Conservation (phyloP, 2,888 invertebrate genomes). For the Gastrophysa polygoni region DNA sequence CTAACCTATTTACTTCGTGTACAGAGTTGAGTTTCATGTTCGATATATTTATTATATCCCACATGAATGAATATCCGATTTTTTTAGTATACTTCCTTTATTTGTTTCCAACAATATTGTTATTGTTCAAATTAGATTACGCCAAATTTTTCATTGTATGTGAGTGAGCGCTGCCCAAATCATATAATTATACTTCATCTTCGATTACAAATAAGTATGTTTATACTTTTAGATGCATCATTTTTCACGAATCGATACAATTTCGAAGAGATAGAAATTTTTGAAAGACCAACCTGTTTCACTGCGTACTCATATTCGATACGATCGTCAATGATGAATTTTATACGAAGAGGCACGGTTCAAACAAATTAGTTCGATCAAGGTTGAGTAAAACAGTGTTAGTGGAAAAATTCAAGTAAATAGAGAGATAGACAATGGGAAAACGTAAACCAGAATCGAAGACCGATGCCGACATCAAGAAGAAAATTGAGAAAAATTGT, state of each 20-base stretch:
- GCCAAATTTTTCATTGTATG: too few species aligned
- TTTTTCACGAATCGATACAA: neutral
- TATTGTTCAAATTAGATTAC: too few species aligned
- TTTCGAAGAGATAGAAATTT: neutral
- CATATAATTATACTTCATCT: neutral
- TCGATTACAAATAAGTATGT: neutral
- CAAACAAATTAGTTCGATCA: neutral
- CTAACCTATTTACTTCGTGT: too few species aligned
- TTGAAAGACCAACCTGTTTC: neutral
- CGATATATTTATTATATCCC: too few species aligned
- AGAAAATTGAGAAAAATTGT: neutral
- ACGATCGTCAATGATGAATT: neutral
- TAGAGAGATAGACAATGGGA: conserved; percentile 11
- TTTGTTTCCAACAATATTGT: too few species aligned
- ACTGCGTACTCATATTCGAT: neutral
- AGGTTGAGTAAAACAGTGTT: conserved; percentile 2
- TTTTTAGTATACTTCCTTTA: too few species aligned
- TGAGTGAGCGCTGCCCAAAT: too few species aligned
- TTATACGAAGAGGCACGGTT: neutral
- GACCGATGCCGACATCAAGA: neutral
- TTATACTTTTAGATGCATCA: neutral
- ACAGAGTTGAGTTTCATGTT: too few species aligned
- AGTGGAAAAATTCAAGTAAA: conserved; percentile 2
- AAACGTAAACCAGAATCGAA: neutral
- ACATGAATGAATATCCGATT: too few species aligned